phyloP scores from a whole-genome alignment of 92 coral and sea anemone species.

The Anthopleura xanthogrammica region DNA sequence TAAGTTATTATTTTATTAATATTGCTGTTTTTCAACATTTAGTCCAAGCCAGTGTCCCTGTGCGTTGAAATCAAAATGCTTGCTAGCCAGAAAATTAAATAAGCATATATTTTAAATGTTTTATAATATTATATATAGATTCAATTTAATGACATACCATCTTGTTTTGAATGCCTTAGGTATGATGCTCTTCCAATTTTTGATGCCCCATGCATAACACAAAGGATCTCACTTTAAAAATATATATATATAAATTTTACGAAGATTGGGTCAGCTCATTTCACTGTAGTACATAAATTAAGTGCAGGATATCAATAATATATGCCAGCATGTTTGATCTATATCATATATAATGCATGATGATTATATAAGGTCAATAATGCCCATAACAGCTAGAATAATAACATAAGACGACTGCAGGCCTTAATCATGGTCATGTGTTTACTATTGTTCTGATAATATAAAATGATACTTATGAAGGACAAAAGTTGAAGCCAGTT shows the following conservation, averaged over 20 bases:
- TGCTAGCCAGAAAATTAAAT: neutral
- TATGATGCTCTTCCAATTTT: slow-evolving; percentile 8
- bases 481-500: neutral
- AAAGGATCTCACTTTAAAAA: neutral
- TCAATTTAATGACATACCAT: slow-evolving; percentile 3
- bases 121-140: neutral
- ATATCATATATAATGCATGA: too few relatives aligned
- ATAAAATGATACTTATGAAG: slow-evolving; percentile 9
- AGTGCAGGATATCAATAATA: too few relatives aligned
- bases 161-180: neutral
- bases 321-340: too few relatives aligned
- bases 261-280: too few relatives aligned
- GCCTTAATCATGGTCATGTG: neutral
- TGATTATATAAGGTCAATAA: too few relatives aligned
- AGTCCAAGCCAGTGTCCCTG: neutral
- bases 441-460: neutral
- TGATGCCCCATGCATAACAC: neutral
- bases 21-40: neutral
- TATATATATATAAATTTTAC: neutral
- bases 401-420: neutral
- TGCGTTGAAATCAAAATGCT: neutral
- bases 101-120: too few relatives aligned
- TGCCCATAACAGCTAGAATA: neutral
- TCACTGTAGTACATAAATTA: too few relatives aligned
- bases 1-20: too few relatives aligned